Conservation (phyloP, 2,113 vertebrate genomes). For the Phycodurus eques region DNA sequence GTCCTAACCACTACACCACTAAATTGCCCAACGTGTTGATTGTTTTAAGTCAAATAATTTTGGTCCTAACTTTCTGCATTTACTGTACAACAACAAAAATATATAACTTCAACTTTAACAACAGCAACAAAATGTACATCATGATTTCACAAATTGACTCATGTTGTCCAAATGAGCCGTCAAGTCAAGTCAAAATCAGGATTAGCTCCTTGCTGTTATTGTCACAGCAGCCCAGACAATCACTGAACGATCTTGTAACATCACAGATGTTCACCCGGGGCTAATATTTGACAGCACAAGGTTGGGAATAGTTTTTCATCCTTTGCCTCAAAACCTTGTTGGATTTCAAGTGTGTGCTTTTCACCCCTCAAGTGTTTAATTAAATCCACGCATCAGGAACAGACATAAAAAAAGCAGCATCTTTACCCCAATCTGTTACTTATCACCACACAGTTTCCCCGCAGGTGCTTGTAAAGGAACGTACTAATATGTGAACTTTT, state of each 20-base stretch:
- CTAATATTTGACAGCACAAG: background rate
- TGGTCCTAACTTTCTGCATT: background rate
- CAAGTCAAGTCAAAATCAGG: background rate
- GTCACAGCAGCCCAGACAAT: background rate
- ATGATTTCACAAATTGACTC: too few relatives aligned
- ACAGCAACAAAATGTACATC: background rate
- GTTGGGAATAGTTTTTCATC: slow-evolving; percentile 2
- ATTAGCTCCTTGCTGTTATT: background rate
- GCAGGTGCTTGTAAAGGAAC: background rate
- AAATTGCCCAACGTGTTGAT: too few relatives aligned
- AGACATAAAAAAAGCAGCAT: background rate
- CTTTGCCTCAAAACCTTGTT: background rate
- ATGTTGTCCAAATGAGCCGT: background rate
- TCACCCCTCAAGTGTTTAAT: slow-evolving; percentile 5
- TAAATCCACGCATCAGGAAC: background rate
- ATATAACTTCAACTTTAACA: background rate
- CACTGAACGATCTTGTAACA: background rate
- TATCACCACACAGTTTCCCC: background rate
- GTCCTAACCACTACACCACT: too few relatives aligned
- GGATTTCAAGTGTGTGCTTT: background rate
- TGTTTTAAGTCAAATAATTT: too few relatives aligned
- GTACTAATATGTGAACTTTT: background rate
- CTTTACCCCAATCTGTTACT: background rate
- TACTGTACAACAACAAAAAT: background rate
- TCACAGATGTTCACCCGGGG: slow-evolving; percentile 2